Base-by-base conservation (phyloP, 2,888 invertebrate genomes). In the Perizoma affinitatum region DNA sequence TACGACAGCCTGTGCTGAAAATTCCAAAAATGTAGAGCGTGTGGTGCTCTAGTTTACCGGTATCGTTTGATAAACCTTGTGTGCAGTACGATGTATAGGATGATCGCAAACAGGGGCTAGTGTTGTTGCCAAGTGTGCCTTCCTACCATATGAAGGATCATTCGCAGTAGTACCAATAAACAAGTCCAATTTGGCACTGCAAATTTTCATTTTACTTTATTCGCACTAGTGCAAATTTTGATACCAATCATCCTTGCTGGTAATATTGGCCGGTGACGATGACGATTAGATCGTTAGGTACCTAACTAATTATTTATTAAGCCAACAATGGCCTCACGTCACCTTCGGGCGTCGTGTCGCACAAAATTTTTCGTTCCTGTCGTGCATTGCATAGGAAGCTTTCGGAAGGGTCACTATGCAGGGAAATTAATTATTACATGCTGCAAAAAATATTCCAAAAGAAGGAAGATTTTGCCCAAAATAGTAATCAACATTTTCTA, bases 221-320 rank as follows among this genome's bases (percentile, higher is more conserved):
- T 22, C 3, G 22, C 3, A 22, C 22, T 22, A 22, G 22, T 22
- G 3, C 22, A 1, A 22, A 22, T 22, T 22, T 22, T 22, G 22
- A 22, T 22, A 1, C 22, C 22, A 22, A 22, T 41, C 51, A 48
- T 34, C 47, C 43, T 54, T 43, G 54, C 38, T 51, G 70, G 68
- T 73, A 75, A 85, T 83, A 82, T 84, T 82, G 83, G 80, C 58
- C 68, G 45, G 36, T 79, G 78, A 79, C 79, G 79, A 83, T 82
- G 79, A 80, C 80, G 79, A 84, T 79, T 80, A 80, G 79, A 84
- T 84, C 81, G 83, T 85, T 82, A 83, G 75, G 72, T 90, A 88
- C 74, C 82, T 77, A 83, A 82, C 90, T 91, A 90, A 91, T 90
- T 90, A 90, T 84, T 88, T 89, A 88, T 90, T 87, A 88, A 82